Evolutionary conservation across 2,888 invertebrate species (phyloP).

Genomic region (Xanthostigma xanthostigma): DNA sequence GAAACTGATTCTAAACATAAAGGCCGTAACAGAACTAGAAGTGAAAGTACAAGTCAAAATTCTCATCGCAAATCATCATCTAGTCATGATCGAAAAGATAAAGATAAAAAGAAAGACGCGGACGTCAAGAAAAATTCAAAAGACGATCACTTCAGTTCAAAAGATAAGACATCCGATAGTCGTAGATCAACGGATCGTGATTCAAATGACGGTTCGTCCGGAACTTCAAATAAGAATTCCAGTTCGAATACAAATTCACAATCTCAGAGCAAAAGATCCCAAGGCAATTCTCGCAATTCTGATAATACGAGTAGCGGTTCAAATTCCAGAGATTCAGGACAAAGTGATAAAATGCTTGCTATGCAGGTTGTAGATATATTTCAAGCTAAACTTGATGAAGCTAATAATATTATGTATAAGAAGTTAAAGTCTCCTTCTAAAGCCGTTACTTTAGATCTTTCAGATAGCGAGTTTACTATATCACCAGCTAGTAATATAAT

Average conservation of each 20-base stretch:
- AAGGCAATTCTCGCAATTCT: conserved; percentile 11
- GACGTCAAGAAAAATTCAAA: conserved; percentile 30
- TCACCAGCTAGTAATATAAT: no score
- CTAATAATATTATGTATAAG: no score
- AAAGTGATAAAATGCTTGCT: no score
- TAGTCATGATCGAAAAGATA: conserved; percentile 5
- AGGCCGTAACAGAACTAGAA: neutral
- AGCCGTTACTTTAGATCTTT: no score
- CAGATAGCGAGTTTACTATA: no score
- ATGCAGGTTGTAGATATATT: neutral
- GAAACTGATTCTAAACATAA: neutral
- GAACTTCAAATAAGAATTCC: conserved; percentile 25
- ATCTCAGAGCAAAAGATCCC: conserved; percentile 20
- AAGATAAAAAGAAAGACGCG: conserved; percentile 17
- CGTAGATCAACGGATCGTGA: conserved; percentile 65
- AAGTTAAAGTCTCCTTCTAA: no score
- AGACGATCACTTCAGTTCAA: conserved; percentile 58
- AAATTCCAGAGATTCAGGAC: conserved; percentile 22
- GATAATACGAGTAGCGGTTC: conserved; percentile 15
- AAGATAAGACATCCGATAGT: conserved; percentile 43
- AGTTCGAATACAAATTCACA: conserved; percentile 31
- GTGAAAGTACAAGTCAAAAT: neutral
- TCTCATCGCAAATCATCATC: conserved; percentile 6
- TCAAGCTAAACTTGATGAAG: neutral
- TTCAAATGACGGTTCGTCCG: conserved; percentile 54